These are phyloP conservation scores for Coleophora flavipennella DNA, from an alignment of 2,888 invertebrate genomes.

Conservation along the genomic window DNA sequence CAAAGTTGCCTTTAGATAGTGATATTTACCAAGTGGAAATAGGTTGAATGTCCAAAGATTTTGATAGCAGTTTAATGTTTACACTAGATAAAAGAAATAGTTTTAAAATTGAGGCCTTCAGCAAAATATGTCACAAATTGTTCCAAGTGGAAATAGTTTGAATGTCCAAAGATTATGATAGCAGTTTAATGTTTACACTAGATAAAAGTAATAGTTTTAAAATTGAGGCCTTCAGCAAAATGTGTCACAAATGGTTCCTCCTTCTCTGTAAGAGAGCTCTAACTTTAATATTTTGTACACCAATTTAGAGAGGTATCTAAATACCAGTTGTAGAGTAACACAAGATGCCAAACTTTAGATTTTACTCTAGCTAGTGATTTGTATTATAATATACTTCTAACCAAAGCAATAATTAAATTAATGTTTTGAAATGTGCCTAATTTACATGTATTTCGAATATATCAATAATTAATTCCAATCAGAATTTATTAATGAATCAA, in stretches of 20 bases:
- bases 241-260: constrained; percentile 28
- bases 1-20: constrained; percentile 72
- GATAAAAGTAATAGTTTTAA: constrained; percentile 38
- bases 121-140: constrained; percentile 19
- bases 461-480: too few relatives aligned
- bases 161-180: constrained; percentile 57
- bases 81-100: constrained; percentile 46
- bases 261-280: constrained; percentile 46
- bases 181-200: constrained; percentile 55
- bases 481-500: too few relatives aligned
- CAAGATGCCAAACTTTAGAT: constrained; percentile 63
- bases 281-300: constrained; percentile 54
- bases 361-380: constrained; percentile 54
- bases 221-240: constrained; percentile 42
- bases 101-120: constrained; percentile 43
- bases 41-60: constrained; percentile 59
- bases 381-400: constrained; percentile 54
- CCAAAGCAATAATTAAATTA: constrained; percentile 65
- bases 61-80: constrained; percentile 54
- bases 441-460: constrained; percentile 7
- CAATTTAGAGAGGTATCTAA: constrained; percentile 22
- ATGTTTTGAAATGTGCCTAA: constrained; percentile 49
- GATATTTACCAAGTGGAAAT: constrained; percentile 54
- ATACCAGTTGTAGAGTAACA: constrained; percentile 45
- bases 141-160: constrained; percentile 52